Conservation (phyloP, 53 echinoderm and acorn worm species). For the Henricia sp. region DNA sequence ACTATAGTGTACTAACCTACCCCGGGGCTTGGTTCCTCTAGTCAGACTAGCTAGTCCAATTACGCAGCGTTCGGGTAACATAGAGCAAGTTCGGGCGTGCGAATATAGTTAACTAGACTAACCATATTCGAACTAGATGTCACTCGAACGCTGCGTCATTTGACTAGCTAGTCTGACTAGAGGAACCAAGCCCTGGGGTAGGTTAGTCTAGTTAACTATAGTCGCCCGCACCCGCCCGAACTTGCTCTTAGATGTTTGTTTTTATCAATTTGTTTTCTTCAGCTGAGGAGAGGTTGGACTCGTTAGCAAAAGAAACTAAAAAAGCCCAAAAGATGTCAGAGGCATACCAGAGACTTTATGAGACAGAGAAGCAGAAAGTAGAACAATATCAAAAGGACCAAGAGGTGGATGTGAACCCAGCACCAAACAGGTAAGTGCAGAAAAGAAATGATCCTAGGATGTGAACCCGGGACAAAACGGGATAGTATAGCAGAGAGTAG, state of each 20-base stretch:
- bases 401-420: neutral
- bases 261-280: neutral
- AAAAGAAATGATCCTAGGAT: no score
- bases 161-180: neutral
- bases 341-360: constrained; percentile 58
- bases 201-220: neutral
- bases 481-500: no score
- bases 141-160: neutral
- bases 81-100: no score
- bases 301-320: constrained; percentile 64
- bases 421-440: neutral
- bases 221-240: neutral
- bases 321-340: constrained; percentile 62
- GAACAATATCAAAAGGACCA: constrained; percentile 10
- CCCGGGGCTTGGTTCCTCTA: no score
- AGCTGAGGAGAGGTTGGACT: constrained; percentile 70
- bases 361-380: constrained; percentile 41
- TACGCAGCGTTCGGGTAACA: no score
- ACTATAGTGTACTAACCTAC: no score
- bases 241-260: neutral
- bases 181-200: neutral
- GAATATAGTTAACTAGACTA: no score
- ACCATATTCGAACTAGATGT: neutral
- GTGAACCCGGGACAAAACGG: no score
- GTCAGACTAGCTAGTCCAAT: no score